These are phyloP conservation scores for Lasiurus borealis DNA, from an alignment of 2,113 vertebrate genomes.

Conservation along the genomic window DNA sequence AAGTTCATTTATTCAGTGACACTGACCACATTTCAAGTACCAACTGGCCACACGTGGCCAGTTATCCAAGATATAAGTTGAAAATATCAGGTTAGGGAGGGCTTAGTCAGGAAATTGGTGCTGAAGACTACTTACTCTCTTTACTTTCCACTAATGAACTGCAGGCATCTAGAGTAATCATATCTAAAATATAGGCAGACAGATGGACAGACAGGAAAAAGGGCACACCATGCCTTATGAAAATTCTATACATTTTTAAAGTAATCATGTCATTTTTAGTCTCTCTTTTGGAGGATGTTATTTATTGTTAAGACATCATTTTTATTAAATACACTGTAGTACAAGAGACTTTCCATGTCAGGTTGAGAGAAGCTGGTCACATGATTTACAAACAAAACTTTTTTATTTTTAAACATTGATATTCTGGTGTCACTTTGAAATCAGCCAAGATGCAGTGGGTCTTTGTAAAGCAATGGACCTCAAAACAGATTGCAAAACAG, in stretches of 20 bases:
- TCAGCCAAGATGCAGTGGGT: conserved; percentile 93
- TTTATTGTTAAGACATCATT: conserved; percentile 95
- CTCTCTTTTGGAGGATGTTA: conserved; percentile 86
- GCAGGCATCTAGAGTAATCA: background rate
- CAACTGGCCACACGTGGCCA: background rate
- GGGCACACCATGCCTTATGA: background rate
- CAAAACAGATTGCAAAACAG: conserved; percentile 88
- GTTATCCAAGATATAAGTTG: background rate
- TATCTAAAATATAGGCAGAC: background rate
- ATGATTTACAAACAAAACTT: conserved; percentile 96
- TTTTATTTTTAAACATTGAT: conserved; percentile 90
- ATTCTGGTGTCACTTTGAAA: conserved; percentile 93
- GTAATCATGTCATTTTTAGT: conserved; percentile 76
- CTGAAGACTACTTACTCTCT: background rate
- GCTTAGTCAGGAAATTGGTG: background rate
- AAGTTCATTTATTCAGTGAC: background rate
- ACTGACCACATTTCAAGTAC: background rate
- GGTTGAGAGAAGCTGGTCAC: conserved; percentile 94
- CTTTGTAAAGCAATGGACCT: conserved; percentile 87
- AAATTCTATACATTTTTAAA: conserved; percentile 61
- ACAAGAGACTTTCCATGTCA: conserved; percentile 95
- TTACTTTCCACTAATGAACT: background rate
- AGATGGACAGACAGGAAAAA: conserved; percentile 10
- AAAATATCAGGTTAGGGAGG: background rate
- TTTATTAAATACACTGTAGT: conserved; percentile 98